phyloP scores from a whole-genome alignment of 2,797 vertebrate species.

The Malurus leucopterus region DNA sequence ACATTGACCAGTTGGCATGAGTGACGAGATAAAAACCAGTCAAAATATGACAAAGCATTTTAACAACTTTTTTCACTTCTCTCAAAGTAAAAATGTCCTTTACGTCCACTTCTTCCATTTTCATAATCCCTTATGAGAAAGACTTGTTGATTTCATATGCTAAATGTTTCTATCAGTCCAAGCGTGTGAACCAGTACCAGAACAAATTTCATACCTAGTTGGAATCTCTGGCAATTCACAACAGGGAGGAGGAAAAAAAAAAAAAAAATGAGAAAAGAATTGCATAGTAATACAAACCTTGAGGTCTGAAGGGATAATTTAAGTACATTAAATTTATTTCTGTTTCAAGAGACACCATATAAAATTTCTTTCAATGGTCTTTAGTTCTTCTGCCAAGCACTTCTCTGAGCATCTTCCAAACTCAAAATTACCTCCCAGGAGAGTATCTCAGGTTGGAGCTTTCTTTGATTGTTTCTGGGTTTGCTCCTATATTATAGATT shows the following conservation, averaged over 20 bases:
- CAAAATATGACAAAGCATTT: not conserved
- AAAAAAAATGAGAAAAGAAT: not conserved
- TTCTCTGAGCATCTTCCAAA: conserved; percentile 27
- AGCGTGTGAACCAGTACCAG: not conserved
- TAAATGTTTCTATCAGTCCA: not conserved
- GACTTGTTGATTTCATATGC: not conserved
- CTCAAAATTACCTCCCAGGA: conserved; percentile 27
- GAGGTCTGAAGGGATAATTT: conserved; percentile 16
- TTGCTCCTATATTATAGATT: not conserved
- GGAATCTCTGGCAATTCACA: not conserved
- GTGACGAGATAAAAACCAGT: not conserved
- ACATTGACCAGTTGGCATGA: fast-evolving
- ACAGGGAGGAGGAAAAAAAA: fast-evolving
- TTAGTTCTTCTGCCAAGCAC: conserved; percentile 39
- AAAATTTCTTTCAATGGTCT: conserved; percentile 26
- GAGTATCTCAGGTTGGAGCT: conserved; percentile 18
- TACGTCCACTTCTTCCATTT: not conserved
- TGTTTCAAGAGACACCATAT: conserved; percentile 35
- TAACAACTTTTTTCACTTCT: not conserved
- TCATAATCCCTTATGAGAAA: not conserved
- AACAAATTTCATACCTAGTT: not conserved
- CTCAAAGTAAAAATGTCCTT: not conserved
- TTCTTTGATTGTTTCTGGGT: conserved; percentile 12
- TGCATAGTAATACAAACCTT: not conserved
- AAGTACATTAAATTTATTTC: conserved; percentile 29